These are phyloP conservation scores for Cyprinodon diabolis DNA, from an alignment of 2,797 vertebrate species.

Conservation along the genomic window DNA sequence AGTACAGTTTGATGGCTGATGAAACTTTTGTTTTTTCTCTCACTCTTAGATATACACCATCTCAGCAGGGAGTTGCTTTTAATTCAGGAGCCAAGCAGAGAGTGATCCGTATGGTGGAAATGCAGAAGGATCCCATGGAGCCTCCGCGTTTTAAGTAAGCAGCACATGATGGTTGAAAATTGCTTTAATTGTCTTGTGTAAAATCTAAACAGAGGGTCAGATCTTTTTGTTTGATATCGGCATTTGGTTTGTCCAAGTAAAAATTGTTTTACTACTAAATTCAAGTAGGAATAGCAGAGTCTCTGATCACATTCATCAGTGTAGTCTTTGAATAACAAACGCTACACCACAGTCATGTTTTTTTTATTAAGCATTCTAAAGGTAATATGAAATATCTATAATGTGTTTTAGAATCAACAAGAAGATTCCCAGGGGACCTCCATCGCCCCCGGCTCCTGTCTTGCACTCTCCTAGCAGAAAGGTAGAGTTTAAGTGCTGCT, in stretches of 20 bases:
- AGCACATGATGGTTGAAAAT: too few relatives aligned
- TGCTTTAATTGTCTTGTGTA: neutral
- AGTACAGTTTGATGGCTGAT: neutral
- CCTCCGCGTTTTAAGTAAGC: slow-evolving; percentile 96
- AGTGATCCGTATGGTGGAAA: slow-evolving; percentile 99
- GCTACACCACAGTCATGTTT: too few relatives aligned
- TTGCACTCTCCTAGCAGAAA: slow-evolving; percentile 99
- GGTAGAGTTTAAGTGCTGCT: slow-evolving; percentile 72
- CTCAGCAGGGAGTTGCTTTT: slow-evolving; percentile 97
- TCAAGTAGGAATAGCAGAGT: neutral
- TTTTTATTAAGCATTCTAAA: neutral
- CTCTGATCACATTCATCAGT: too few relatives aligned
- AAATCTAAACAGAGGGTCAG: neutral
- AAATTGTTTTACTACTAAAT: neutral
- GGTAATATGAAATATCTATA: neutral
- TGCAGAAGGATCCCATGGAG: slow-evolving; percentile 99
- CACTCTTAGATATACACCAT: slow-evolving; percentile 91
- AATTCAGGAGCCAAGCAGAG: slow-evolving; percentile 98
- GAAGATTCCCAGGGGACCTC: slow-evolving; percentile 97
- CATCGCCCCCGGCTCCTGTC: slow-evolving; percentile 96
- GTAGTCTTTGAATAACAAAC: neutral
- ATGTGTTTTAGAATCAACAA: slow-evolving; percentile 91
- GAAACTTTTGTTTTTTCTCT: slow-evolving; percentile 19
- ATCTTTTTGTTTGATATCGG: neutral
- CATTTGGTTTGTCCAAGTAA: neutral